Evolutionary conservation across 2,888 invertebrate species (phyloP), one percentile per base, ranked within the genome.

Genomic region (Phorcus lineatus): DNA sequence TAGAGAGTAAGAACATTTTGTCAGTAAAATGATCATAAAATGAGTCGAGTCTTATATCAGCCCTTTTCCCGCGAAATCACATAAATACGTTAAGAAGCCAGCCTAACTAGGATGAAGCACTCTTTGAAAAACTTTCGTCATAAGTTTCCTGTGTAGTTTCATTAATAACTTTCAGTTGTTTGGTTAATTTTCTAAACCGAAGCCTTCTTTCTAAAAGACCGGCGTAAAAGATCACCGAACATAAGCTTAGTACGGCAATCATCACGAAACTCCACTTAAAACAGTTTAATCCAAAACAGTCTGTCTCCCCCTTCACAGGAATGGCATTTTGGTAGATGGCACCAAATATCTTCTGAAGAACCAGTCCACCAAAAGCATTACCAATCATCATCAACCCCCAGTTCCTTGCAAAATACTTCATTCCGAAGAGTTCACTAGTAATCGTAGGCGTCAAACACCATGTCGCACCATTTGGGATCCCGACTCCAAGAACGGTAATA

Each of bases 371-470:
- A 22, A 89, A 82, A 2, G 88, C 90, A 36, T 86, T 88, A 0
- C 90, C 90, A 9, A 89, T 81, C 85, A 89, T 89, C 70, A 89
- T 89, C 7, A 83, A 83, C 2, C 90, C 90, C 90, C 90, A 90
- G 82, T 89, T 90, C 7, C 87, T 79, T 6, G 87, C 89, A 79
- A 90, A 90, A 82, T 87, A 88, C 75, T 86, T 86, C 83, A 88
- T 85, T 11, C 90, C 90, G 78, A 89, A 90, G 81, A 89, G 87
- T 76, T 90, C 90, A 55, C 89, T 89, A 17, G 88, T 83, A 86
- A 90, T 89, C 6, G 88, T 89, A 1, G 90, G 90, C 0, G 90
- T 89, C 31, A 90, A 78, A 36, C 89, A 88, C 89, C 89, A 90
- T 17, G 88, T 84, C 16, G 89, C 88, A 53, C 89, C 90, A 66